phyloP scores from a whole-genome alignment of 2,888 invertebrate species.

The Drosophila longiperda region DNA sequence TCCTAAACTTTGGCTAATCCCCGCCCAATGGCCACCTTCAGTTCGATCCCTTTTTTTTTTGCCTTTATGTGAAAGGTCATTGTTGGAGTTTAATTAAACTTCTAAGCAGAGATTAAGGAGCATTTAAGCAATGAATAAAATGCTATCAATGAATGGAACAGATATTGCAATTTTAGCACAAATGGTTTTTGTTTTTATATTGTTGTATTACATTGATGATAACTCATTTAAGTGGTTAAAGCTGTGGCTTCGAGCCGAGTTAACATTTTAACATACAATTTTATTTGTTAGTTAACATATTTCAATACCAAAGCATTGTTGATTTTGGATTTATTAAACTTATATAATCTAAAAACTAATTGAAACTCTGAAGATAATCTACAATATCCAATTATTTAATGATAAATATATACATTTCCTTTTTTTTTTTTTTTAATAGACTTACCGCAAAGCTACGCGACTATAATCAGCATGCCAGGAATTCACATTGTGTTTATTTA shows the following conservation, averaged over 20 bases:
- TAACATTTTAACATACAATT: neutral
- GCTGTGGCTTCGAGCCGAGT: neutral
- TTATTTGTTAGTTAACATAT: neutral
- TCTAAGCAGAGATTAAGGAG: slow-evolving; percentile 62
- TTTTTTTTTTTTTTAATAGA: slow-evolving; percentile 22
- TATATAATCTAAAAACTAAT: neutral
- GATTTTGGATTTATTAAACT: neutral
- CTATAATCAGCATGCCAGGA: slow-evolving; percentile 56
- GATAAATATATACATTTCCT: neutral
- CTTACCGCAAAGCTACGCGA: slow-evolving; percentile 83
- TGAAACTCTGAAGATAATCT: neutral
- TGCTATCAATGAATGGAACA: slow-evolving; percentile 14
- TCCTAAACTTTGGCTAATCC: slow-evolving; percentile 60
- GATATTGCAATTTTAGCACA: neutral
- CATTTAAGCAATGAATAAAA: slow-evolving; percentile 62
- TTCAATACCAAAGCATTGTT: neutral
- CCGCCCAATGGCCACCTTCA: slow-evolving; percentile 57
- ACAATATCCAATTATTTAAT: neutral
- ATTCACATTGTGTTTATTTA: slow-evolving; percentile 56
- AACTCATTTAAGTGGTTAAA: neutral
- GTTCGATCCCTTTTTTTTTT: slow-evolving; percentile 55
- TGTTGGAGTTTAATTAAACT: slow-evolving; percentile 74
- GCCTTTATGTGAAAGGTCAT: slow-evolving; percentile 40
- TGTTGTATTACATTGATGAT: neutral
- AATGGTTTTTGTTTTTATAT: neutral